These are phyloP conservation scores for Cryptocephalus moraei DNA, from an alignment of 2,888 invertebrate species.

Conservation along the genomic window DNA sequence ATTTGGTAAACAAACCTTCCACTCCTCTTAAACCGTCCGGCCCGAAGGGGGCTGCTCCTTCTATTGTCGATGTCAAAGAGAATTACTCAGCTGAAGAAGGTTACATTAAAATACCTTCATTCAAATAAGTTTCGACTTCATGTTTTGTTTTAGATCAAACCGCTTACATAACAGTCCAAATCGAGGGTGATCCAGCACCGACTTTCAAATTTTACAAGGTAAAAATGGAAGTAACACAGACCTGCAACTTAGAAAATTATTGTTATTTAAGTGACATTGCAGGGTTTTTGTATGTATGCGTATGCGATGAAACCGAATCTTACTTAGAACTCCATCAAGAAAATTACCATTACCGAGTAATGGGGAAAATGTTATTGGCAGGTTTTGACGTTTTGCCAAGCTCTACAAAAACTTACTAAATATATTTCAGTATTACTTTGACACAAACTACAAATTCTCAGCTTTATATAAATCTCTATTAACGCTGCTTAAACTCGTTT, in stretches of 20 bases:
- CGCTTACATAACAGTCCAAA: constrained; percentile 84
- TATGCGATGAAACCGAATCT: no score
- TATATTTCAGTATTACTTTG: no score
- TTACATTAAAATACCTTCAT: constrained; percentile 31
- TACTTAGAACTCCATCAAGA: no score
- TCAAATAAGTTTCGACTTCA: neutral
- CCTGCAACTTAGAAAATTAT: neutral
- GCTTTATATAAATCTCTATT: no score
- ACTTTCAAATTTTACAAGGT: constrained; percentile 90
- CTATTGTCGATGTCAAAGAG: constrained; percentile 86
- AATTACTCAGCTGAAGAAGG: constrained; percentile 96
- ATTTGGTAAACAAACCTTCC: constrained; percentile 81
- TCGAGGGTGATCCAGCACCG: constrained; percentile 91
- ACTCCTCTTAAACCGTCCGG: constrained; percentile 77
- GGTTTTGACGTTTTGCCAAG: no score
- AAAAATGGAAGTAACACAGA: constrained; percentile 5
- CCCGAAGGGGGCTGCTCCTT: constrained; percentile 67
- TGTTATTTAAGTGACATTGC: neutral
- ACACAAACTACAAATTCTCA: no score
- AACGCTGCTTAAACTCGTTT: no score
- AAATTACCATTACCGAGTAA: no score
- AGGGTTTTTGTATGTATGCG: no score
- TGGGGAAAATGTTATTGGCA: no score
- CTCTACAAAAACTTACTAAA: no score
- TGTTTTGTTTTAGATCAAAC: constrained; percentile 60